These are phyloP conservation scores for Bergia sp. DNA, from an alignment of 92 coral and sea anemone genomes.

Conservation along the genomic window DNA sequence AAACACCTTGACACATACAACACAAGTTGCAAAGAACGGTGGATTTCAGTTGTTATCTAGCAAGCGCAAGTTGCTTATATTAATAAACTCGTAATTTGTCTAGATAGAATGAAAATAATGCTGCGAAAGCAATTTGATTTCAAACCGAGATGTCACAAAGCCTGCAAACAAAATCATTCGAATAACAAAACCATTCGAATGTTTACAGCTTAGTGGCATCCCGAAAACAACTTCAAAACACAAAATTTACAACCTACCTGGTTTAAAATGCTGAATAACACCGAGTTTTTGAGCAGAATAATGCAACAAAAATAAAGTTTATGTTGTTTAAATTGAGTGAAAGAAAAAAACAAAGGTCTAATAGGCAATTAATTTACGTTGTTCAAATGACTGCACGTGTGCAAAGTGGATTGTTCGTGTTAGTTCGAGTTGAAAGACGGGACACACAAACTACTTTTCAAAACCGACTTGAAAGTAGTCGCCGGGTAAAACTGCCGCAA, in stretches of 20 bases:
- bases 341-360: constrained; percentile 70
- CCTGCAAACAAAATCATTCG: not conserved
- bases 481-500: not conserved
- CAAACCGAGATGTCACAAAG: constrained; percentile 4
- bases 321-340: constrained; percentile 40
- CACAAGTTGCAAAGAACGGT: not conserved
- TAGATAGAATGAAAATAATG: not conserved
- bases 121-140: not conserved
- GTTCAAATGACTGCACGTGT: constrained; percentile 96
- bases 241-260: not conserved
- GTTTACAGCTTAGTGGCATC: constrained; percentile 15
- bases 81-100: constrained; percentile 1
- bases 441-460: not conserved
- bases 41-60: not conserved
- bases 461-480: not conserved
- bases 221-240: not conserved
- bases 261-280: not conserved
- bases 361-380: constrained; percentile 78
- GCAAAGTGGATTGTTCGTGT: constrained; percentile 22
- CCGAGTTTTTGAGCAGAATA: not conserved
- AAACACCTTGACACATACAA: not conserved
- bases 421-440: constrained; percentile 25
- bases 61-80: not conserved
- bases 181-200: constrained; percentile 3
- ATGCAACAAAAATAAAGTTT: constrained; percentile 21